Evolutionary conservation across 1,140 invertebrate genomes (phyloP).

Genomic region (Bombus impatiens): DNA sequence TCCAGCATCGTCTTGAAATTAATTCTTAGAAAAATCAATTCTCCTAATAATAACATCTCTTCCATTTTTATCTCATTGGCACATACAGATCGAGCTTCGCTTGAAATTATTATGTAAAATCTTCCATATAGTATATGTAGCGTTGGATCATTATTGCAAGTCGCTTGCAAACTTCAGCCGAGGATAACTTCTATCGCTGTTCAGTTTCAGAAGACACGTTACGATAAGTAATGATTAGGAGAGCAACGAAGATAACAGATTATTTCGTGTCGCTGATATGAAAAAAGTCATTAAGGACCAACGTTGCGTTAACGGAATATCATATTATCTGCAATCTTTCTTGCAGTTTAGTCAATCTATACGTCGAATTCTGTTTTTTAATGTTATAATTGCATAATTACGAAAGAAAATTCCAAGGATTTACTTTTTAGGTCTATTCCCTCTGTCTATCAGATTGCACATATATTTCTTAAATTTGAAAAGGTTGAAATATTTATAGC

Average conservation of each 20-base stretch:
- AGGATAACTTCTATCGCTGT: not conserved
- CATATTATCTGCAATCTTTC: not conserved
- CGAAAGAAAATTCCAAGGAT: too few species aligned
- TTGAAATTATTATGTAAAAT: not conserved
- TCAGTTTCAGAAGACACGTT: not conserved
- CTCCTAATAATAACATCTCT: conserved; percentile 10
- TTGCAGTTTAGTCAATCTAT: not conserved
- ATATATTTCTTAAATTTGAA: not conserved
- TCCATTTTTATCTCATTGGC: not conserved
- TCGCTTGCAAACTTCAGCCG: too few species aligned
- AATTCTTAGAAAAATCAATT: not conserved
- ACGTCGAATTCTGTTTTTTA: not conserved
- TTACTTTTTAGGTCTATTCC: not conserved
- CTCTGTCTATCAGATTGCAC: not conserved
- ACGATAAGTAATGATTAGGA: too few species aligned
- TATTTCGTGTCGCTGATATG: not conserved
- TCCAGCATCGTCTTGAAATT: conserved; percentile 19
- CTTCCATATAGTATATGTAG: not conserved
- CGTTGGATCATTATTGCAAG: not conserved
- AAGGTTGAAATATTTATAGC: too few species aligned
- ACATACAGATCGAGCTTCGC: too few species aligned
- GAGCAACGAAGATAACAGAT: not conserved
- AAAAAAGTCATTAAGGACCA: not conserved
- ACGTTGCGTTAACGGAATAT: not conserved
- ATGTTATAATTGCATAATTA: too few species aligned